Evolutionary conservation across 2,797 vertebrate species (phyloP).

Genomic region (Protonibea diacanthus): DNA sequence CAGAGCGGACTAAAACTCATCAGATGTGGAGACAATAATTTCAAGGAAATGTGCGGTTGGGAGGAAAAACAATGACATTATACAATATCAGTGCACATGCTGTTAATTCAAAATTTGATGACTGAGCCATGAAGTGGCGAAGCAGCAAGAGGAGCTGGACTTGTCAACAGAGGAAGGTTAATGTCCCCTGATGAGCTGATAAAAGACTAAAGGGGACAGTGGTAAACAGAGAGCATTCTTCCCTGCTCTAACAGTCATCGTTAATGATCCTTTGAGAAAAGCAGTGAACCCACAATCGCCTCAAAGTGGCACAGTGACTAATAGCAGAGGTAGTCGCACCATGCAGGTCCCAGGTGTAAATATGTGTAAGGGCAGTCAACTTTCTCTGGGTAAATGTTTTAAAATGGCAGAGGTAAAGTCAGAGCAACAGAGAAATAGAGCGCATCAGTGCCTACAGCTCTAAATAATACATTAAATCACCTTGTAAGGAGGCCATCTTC

Average conservation of each 20-base stretch:
- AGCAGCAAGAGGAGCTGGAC: constrained; percentile 11
- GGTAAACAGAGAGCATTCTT: constrained; percentile 35
- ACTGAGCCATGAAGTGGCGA: constrained; percentile 11
- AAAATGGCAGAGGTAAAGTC: constrained; percentile 51
- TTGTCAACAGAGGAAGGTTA: constrained; percentile 26
- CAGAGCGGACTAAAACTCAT: constrained; percentile 24
- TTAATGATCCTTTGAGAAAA: constrained; percentile 62
- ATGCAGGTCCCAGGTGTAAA: constrained; percentile 47
- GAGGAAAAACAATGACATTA: constrained; percentile 29
- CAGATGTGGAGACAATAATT: constrained; percentile 31
- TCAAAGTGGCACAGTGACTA: constrained; percentile 39
- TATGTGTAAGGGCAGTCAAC: constrained; percentile 47
- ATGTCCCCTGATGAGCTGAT: constrained; percentile 38
- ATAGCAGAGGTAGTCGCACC: constrained; percentile 38
- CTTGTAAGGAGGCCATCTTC: constrained; percentile 9
- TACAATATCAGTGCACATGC: constrained; percentile 28
- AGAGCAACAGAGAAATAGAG: constrained; percentile 31
- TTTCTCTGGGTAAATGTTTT: constrained; percentile 48
- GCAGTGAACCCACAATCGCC: constrained; percentile 45
- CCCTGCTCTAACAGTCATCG: constrained; percentile 25
- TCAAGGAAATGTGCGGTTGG: constrained; percentile 9
- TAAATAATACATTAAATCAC: constrained; percentile 25
- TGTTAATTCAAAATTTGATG: constrained; percentile 60
- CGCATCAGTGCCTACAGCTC: constrained; percentile 5
- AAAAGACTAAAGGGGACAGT: constrained; percentile 31